Evolutionary conservation across 2,797 vertebrate genomes (phyloP), one percentile per base, ranked within the genome.

Genomic region (Mionectes olivaceus): DNA sequence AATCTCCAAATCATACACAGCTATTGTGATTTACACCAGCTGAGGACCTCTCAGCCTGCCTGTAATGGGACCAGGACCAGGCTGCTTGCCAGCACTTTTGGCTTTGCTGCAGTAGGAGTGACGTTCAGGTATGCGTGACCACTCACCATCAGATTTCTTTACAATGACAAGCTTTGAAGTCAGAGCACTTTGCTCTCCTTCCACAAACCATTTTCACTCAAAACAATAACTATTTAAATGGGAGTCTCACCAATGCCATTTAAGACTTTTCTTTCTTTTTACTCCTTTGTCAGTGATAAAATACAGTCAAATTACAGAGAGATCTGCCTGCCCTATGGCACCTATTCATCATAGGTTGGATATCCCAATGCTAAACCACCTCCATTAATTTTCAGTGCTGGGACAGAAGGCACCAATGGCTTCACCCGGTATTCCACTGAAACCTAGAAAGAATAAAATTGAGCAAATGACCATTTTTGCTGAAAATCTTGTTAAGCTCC

Each of bases 91-190:
- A 96, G 94, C 76, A 46, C 50, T 83, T 91, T 74, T 86, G 91
- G 94, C 92, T 96, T 75, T 69, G 89, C 87, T 89, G 87, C 49
- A 88, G 74, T 10, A 91, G 91, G 83, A 92, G 91, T 70, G 85
- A 96, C 49, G 19, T 93, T 95, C 95, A 96, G 95, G 94, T 96
- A 95, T 95, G 96, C 91, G 41, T 96, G 89, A 94, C 96, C 95
- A 96, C 85, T 94, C 76, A 8, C 92, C 94, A 86, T 84, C 96
- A 95, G 93, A 90, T 93, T 94, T 94, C 91, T 93, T 90, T 55
- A 94, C 77, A 91, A 81, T 90, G 84, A 90, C 91, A 96, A 75
- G 85, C 95, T 97, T 96, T 96, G 93, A 96, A 95, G 95, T 94
- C 70, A 67, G 88, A 96, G 92, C 5, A 27, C 85, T 96, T 95